phyloP scores from a whole-genome alignment of 2,113 vertebrate species.

The Lichenostomus cassidix region DNA sequence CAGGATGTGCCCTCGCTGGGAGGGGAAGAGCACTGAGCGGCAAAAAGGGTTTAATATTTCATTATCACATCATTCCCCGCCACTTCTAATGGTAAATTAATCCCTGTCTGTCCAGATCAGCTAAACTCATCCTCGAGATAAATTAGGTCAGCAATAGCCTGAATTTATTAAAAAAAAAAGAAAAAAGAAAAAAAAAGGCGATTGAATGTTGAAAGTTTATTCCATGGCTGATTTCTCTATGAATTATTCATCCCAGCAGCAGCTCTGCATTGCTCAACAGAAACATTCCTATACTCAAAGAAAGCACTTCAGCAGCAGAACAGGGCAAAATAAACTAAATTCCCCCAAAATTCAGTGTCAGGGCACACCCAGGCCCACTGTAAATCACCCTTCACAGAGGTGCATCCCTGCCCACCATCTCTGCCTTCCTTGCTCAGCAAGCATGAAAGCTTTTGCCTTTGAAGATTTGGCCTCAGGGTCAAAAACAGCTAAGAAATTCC shows the following conservation, averaged over 20 bases:
- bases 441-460: background rate
- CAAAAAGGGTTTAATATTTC: slow-evolving; percentile 1
- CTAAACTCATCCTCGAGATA: background rate
- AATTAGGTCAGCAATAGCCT: background rate
- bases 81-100: background rate
- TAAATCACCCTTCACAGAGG: background rate
- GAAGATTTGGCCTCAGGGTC: background rate
- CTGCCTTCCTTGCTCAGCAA: background rate
- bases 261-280: background rate
- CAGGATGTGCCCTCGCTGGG: fast-evolving
- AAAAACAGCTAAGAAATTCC: background rate
- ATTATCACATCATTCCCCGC: background rate
- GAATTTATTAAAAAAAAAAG: background rate
- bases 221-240: background rate
- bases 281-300: background rate
- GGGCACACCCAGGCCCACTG: fast-evolving
- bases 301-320: background rate
- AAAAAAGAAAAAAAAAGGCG: background rate
- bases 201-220: background rate
- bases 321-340: background rate
- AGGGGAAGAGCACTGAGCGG: background rate
- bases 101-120: background rate
- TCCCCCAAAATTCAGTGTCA: background rate
- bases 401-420: background rate
- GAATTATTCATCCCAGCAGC: slow-evolving; percentile 28